Evolutionary conservation across 2,113 vertebrate species (phyloP).

Genomic region (Ardeotis arabs): DNA sequence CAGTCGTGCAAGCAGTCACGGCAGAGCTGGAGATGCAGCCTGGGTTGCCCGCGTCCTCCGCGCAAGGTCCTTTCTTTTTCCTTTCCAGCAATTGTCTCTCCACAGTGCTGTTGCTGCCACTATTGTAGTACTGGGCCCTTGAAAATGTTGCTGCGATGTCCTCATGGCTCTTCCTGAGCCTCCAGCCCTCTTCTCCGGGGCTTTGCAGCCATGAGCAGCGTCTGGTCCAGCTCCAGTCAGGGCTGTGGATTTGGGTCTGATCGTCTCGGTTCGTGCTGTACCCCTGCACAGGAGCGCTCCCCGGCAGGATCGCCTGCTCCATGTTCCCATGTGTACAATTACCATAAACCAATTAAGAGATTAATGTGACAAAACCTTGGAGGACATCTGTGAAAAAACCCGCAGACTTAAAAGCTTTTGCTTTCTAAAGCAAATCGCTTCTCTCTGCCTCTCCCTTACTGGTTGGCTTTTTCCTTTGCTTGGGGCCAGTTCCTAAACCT

Average conservation of each 20-base stretch:
- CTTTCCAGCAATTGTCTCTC: neutral
- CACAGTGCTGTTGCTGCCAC: neutral
- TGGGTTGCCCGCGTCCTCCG: fast-evolving
- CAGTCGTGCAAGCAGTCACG: neutral
- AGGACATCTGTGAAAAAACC: neutral
- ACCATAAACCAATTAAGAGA: slow-evolving; percentile 53
- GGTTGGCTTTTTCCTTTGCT: neutral
- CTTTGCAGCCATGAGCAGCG: neutral
- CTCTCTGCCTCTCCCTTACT: neutral
- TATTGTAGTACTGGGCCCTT: neutral
- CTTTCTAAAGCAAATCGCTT: neutral
- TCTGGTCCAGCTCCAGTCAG: neutral
- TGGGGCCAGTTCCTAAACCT: neutral
- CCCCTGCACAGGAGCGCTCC: neutral
- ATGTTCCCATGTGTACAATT: neutral
- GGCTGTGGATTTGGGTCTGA: neutral
- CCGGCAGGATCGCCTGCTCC: neutral
- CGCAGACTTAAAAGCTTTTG: slow-evolving; percentile 28
- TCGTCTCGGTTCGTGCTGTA: neutral
- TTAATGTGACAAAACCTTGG: slow-evolving; percentile 41
- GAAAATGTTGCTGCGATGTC: neutral
- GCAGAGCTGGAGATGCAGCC: neutral
- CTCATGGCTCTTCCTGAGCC: neutral
- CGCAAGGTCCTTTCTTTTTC: neutral
- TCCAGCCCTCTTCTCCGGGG: neutral